A percentile compares a stretch with the other conserved stretches of the same genome.
These are phyloP conservation scores for Sepioteuthis lessoniana DNA, from an alignment of 2,888 invertebrate genomes.

Conservation along the genomic window DNA sequence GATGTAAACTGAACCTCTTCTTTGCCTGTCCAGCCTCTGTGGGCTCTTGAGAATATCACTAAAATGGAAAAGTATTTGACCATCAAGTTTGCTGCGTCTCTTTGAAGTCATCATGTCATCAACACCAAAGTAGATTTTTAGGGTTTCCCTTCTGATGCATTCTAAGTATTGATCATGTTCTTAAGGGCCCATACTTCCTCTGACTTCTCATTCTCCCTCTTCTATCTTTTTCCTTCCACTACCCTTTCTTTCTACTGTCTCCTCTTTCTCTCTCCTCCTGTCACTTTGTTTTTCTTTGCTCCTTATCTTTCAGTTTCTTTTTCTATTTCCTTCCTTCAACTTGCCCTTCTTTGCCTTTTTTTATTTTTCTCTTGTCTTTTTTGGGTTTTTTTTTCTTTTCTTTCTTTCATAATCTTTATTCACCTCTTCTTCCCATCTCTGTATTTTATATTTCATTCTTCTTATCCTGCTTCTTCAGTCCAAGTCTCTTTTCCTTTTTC, in stretches of 20 bases:
- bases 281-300: not conserved
- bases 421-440: too few relatives aligned
- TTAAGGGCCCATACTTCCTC: not conserved
- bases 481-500: too few relatives aligned
- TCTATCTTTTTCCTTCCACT: not conserved
- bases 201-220: not conserved
- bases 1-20: not conserved
- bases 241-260: not conserved
- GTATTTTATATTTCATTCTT: too few relatives aligned
- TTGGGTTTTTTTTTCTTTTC: too few relatives aligned
- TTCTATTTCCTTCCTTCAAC: not conserved
- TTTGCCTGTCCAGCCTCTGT: not conserved
- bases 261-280: not conserved
- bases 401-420: too few relatives aligned
- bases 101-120: slow-evolving; percentile 6
- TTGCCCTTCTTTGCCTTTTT: too few relatives aligned
- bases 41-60: not conserved
- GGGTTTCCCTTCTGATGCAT: not conserved
- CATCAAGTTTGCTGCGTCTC: too few relatives aligned
- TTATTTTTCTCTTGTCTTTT: too few relatives aligned
- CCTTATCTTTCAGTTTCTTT: not conserved
- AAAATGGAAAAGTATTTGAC: slow-evolving; percentile 15
- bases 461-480: too few relatives aligned
- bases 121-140: not conserved
- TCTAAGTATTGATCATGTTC: not conserved